Conservation (phyloP, 2,113 vertebrate genomes). For the Hippoglossus stenolepis region DNA sequence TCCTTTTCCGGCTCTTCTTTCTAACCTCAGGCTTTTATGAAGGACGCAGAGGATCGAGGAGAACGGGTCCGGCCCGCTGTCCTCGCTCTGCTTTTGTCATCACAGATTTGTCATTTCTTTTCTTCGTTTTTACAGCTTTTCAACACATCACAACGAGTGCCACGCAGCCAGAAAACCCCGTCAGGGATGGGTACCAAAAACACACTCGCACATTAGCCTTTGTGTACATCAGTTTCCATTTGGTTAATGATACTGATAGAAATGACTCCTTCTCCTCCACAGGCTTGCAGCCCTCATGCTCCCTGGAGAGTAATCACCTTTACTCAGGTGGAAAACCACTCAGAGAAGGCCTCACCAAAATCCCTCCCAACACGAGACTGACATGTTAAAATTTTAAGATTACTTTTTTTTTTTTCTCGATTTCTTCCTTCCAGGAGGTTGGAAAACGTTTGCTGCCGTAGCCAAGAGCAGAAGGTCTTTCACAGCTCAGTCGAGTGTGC, state of each 20-base stretch:
- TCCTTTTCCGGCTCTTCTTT: not conserved
- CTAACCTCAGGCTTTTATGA: slow-evolving; percentile 5
- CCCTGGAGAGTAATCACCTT: slow-evolving; percentile 33
- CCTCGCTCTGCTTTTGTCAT: slow-evolving; percentile 66
- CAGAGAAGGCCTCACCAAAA: slow-evolving; percentile 2
- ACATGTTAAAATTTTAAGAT: slow-evolving; percentile 49
- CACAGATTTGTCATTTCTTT: slow-evolving; percentile 44
- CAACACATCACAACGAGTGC: slow-evolving; percentile 60
- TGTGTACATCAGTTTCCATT: slow-evolving; percentile 19
- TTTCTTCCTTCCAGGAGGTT: slow-evolving; percentile 38
- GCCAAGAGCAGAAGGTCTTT: slow-evolving; percentile 63
- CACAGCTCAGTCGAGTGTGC: slow-evolving; percentile 55
- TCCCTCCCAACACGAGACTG: slow-evolving; percentile 33
- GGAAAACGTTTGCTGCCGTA: slow-evolving; percentile 53
- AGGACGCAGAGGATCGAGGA: slow-evolving; percentile 20
- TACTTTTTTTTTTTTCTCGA: not conserved
- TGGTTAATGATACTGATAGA: not conserved
- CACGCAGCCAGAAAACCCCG: slow-evolving; percentile 40
- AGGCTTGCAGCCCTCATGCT: not conserved
- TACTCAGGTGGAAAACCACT: slow-evolving; percentile 52
- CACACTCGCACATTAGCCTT: slow-evolving; percentile 7
- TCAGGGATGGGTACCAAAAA: slow-evolving; percentile 22
- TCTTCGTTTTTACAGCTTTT: slow-evolving; percentile 57
- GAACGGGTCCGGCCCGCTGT: slow-evolving; percentile 21
- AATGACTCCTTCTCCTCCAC: slow-evolving; percentile 19